phyloP scores from a whole-genome alignment of 2,888 invertebrate species.

The Agrenia bidenticulata region DNA sequence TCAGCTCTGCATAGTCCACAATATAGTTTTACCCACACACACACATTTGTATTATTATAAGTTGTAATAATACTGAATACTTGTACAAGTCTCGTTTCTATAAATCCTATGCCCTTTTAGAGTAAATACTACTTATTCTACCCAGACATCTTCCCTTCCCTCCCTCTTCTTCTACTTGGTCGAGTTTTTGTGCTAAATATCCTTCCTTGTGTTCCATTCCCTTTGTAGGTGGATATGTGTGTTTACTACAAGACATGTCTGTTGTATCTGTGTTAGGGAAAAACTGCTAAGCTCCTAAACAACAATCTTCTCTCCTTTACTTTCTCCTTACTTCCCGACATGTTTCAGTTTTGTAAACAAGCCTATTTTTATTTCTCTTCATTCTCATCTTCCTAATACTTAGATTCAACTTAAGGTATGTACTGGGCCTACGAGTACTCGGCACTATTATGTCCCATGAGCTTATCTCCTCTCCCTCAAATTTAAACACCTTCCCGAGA shows the following conservation, averaged over 20 bases:
- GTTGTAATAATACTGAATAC: too few species aligned
- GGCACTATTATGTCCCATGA: background rate
- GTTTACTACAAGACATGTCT: background rate
- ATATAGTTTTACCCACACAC: too few species aligned
- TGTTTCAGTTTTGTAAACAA: slow-evolving; percentile 23
- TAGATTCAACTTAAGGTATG: too few species aligned
- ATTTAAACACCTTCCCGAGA: slow-evolving; percentile 21
- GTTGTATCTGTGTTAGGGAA: too few species aligned
- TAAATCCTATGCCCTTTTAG: too few species aligned
- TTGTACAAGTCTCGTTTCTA: too few species aligned
- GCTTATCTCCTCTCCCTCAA: slow-evolving; percentile 13
- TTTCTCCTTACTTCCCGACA: slow-evolving; percentile 18
- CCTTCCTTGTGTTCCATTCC: background rate
- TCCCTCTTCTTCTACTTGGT: slow-evolving; percentile 5
- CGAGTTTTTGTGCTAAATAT: slow-evolving; percentile 19
- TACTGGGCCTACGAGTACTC: background rate
- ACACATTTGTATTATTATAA: too few species aligned
- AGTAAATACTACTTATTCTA: too few species aligned
- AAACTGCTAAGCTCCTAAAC: slow-evolving; percentile 18
- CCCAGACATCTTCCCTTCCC: too few species aligned
- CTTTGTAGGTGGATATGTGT: background rate
- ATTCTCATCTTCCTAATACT: background rate
- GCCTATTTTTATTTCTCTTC: slow-evolving; percentile 19
- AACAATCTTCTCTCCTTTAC: slow-evolving; percentile 12
- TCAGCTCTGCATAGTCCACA: background rate